phyloP scores from a whole-genome alignment of 2,888 invertebrate species.

The Leptogaster cylindrica region DNA sequence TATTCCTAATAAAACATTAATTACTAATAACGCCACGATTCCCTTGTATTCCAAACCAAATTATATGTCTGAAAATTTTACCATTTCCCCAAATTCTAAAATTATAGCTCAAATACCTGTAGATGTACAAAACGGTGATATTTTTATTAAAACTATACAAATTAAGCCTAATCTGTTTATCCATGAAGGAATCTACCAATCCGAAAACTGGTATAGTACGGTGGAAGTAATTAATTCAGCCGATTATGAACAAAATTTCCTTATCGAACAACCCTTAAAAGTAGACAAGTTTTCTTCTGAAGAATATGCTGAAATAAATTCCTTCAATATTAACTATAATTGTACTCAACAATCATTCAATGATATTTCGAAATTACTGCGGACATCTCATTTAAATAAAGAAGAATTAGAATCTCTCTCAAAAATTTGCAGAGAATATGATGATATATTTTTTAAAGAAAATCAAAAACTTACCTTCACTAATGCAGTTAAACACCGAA shows the following conservation, averaged over 20 bases:
- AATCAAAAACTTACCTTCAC: conserved; percentile 12
- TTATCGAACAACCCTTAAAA: too few species aligned
- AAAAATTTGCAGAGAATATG: background rate
- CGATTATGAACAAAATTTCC: too few species aligned
- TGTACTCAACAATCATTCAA: too few species aligned
- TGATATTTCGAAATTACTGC: too few species aligned
- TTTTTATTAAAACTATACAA: conserved; percentile 23
- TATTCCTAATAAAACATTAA: background rate
- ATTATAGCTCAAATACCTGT: conserved; percentile 38
- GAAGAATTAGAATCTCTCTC: conserved; percentile 8
- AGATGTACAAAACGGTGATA: conserved; percentile 34
- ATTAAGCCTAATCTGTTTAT: conserved; percentile 42
- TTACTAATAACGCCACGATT: background rate
- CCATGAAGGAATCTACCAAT: conserved; percentile 41
- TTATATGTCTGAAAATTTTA: conserved; percentile 32
- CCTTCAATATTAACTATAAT: too few species aligned
- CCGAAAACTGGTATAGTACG: conserved; percentile 42
- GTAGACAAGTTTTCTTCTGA: too few species aligned
- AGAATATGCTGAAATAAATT: too few species aligned
- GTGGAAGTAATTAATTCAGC: conserved; percentile 37
- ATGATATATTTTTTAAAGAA: background rate
- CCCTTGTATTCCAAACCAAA: conserved; percentile 40
- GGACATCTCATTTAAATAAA: conserved; percentile 26
- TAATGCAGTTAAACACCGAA: conserved; percentile 36
- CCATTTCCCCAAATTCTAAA: conserved; percentile 41